Conservation (phyloP, 2,113 vertebrate genomes). For the Gallinago jamesoni region DNA sequence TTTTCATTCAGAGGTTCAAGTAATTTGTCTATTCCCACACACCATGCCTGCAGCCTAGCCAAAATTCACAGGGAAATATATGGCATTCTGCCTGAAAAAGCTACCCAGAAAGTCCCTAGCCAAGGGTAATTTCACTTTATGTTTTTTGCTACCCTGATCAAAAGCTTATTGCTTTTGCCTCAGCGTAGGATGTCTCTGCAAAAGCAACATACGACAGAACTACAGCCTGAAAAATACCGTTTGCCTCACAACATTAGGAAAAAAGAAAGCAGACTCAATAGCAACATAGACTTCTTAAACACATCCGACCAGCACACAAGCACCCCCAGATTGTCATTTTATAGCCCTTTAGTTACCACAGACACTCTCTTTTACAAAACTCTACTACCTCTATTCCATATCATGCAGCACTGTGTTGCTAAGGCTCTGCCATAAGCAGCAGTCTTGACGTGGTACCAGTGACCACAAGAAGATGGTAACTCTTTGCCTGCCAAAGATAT, state of each 20-base stretch:
- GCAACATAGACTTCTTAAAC: not conserved
- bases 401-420: rapidly evolving
- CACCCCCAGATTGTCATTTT: not conserved
- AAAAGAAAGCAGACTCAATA: not conserved
- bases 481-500: not conserved
- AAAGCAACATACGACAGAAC: not conserved
- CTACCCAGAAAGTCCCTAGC: not conserved
- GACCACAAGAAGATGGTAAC: not conserved
- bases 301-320: not conserved
- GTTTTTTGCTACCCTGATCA: not conserved
- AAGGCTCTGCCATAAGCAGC: not conserved
- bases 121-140: not conserved
- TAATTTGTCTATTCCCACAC: not conserved
- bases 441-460: not conserved
- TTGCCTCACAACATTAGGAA: not conserved
- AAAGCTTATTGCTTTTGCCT: not conserved
- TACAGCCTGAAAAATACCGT: not conserved
- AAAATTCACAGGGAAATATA: not conserved
- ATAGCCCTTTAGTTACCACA: not conserved
- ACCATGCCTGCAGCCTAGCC: not conserved
- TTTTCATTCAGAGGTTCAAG: not conserved
- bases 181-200: not conserved
- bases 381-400: not conserved
- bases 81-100: not conserved
- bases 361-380: not conserved